Evolutionary conservation across 2,797 vertebrate genomes (phyloP).

Genomic region (Esox lucius): DNA sequence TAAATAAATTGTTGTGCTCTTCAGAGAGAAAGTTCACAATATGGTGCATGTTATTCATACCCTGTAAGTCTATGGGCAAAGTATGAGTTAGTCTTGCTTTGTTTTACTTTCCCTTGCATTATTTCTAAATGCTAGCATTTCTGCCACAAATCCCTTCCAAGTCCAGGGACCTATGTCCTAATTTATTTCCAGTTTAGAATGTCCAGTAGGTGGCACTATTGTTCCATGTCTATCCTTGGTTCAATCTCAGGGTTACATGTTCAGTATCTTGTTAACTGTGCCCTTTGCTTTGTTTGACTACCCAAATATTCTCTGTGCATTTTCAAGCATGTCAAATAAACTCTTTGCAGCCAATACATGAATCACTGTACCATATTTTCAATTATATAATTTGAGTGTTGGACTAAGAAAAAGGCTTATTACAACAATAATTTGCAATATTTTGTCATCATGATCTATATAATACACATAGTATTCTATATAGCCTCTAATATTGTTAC

Average conservation of each 20-base stretch:
- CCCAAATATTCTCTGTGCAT: background rate
- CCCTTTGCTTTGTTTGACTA: background rate
- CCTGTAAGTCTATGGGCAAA: no score
- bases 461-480: background rate
- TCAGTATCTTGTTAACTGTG: background rate
- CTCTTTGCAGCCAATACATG: background rate
- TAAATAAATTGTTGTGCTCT: no score
- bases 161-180: no score
- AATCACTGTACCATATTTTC: background rate
- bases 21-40: no score
- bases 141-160: no score
- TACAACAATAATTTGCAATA: background rate
- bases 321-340: background rate
- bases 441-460: background rate
- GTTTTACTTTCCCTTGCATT: no score
- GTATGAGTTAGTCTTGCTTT: no score
- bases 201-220: background rate
- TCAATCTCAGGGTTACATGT: background rate
- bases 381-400: background rate
- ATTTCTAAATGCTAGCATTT: no score
- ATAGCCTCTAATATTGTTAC: no score
- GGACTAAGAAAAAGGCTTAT: background rate
- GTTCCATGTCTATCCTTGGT: background rate
- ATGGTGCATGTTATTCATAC: no score
- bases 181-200: background rate